Base-by-base conservation (phyloP, 2,888 invertebrate species). In the Hedya salicella region DNA sequence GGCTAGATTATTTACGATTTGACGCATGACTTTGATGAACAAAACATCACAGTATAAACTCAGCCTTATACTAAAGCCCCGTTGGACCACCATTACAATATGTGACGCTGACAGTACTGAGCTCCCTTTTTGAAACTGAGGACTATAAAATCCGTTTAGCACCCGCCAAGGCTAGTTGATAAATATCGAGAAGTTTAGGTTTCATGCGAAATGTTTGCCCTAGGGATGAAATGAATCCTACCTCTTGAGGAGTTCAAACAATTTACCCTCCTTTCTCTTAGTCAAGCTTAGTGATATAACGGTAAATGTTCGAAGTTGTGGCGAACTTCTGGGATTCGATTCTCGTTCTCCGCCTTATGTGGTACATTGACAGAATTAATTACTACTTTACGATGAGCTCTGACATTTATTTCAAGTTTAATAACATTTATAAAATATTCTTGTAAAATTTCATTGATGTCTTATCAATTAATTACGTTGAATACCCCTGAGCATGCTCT, bases 271-370 rank as follows among this genome's bases (percentile, higher is more conserved):
- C 36, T 52, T 52, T 52, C 17, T 36, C 13, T 39, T 39, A 17
- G 32, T 16, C 50, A 52, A 52, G 13, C 50, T 32, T 32, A 50
- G 11, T 52, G 50, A 11, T 32, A 17, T 13, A 32, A 53, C 21
- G 19, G 19, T 54, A 54, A 54, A 54, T 54, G 9, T n/a, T n/a
- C 40, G 11, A 54, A 54, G 39, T 54, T 54, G 36, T 25, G 36
- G 19, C 39, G 17, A 54, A 40, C n/a, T 54, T 54, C 21, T 32
- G 4, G 19, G 9, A 17, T 19, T 13, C 25, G 25, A 25, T 25
- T 25, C 25, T 25, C n/a, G n/a, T 25, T 25, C 25, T 6, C 25
- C 25, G 25, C 25, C 25, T 6, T 6, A 6, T 0, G 25, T 4
- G 25, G 6, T 25, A 25, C 25, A 25, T 25, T 25, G 25, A 25